Conservation (phyloP, 2,113 vertebrate species). For the Polypterus senegalus region DNA sequence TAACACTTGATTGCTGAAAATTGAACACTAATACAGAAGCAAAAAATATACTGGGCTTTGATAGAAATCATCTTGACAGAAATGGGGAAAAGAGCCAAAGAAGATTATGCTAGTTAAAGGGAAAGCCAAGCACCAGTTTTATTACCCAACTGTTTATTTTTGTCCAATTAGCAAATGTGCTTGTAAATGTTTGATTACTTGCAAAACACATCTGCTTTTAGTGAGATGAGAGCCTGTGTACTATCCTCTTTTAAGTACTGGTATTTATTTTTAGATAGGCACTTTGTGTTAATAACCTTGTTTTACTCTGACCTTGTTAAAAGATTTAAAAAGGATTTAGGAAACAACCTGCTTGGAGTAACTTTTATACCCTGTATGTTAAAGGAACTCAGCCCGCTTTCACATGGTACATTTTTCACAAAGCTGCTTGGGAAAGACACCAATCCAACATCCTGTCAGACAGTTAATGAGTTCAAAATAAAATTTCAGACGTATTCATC, state of each 20-base stretch:
- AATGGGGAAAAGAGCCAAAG: not conserved
- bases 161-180: not conserved
- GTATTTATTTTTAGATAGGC: not conserved
- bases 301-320: not conserved
- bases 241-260: not conserved
- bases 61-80: not conserved
- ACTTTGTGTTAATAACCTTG: not conserved
- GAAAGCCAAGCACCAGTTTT: not conserved
- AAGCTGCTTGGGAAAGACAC: not conserved
- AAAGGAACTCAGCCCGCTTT: not conserved
- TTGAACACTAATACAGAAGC: too few relatives aligned
- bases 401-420: not conserved
- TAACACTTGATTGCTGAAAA: too few relatives aligned
- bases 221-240: not conserved
- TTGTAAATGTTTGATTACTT: not conserved
- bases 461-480: too few relatives aligned
- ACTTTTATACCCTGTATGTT: not conserved
- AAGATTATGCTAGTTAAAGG: not conserved
- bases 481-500: too few relatives aligned
- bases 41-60: not conserved
- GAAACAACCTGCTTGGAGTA: not conserved
- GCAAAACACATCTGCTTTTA: constrained; percentile 1
- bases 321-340: not conserved
- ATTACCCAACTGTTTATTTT: constrained; percentile 3
- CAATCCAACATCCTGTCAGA: too few relatives aligned